Base-by-base conservation (phyloP, 2,888 invertebrate genomes). In the Platycnemis pennipes region DNA sequence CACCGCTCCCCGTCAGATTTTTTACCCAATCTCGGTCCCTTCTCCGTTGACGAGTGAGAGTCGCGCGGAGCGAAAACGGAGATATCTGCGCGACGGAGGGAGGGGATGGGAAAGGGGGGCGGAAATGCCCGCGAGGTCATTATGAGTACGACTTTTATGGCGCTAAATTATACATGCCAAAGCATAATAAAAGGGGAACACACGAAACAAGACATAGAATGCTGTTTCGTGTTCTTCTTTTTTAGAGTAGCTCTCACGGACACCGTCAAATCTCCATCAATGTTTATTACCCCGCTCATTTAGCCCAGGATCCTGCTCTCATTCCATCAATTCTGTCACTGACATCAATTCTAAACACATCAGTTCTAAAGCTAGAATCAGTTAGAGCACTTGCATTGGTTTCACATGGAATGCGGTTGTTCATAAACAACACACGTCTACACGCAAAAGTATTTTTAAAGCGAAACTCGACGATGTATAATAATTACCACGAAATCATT, bases 91-190 rank as follows among this genome's bases (percentile, higher is more conserved):
- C 8, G 31, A 69, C 3, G 69, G 31, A 31, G 13, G 31, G 5
- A 37, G 77, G 77, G 63, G 77, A 77, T 7, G 31, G 37, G 4
- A 63, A 63, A n/a, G 63, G 26, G 63, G 8, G 26, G n/a, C n/a
- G 63, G n/a, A 37, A 77, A 7, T 31, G 31, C 13, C 37, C 13
- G 22, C 31, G 77, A 37, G 77, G 77, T 77, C 31, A 37, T 77
- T 37, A 77, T 26, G 77, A 11, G 37, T 77, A 77, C 77, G 77
- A 77, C 8, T 77, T 63, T 77, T 77, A 77, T 77, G 77, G 37
- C 37, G 16, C 77, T 77, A 77, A 77, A 77, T 77, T 77, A 77
- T 77, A 37, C 77, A 77, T 77, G 77, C 77, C 77, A 37, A 63
- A 77, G 77, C 77, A 77, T 77, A 37, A 77, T 77, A 31, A 77